These are phyloP conservation scores for Misgurnus mizolepis DNA, from an alignment of 2,113 vertebrate species.

Conservation along the genomic window DNA sequence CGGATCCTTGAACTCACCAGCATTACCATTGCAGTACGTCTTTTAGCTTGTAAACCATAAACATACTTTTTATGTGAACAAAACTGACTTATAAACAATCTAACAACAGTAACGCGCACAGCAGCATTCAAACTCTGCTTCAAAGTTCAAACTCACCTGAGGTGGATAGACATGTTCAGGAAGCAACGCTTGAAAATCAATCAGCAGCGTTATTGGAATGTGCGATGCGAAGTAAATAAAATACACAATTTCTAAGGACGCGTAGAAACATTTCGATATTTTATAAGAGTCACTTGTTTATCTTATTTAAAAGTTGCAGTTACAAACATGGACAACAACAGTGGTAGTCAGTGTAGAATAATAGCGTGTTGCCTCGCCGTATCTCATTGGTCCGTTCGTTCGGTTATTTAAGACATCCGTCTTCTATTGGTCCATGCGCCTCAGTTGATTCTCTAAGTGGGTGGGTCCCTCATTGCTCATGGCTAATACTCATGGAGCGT, in stretches of 20 bases:
- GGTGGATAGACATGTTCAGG: constrained; percentile 72
- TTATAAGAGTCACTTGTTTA: background rate
- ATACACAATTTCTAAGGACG: constrained; percentile 80
- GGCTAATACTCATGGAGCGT: constrained; percentile 8
- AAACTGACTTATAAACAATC: background rate
- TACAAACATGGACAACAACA: background rate
- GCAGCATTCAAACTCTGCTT: background rate
- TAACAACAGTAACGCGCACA: background rate
- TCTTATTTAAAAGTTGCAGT: background rate
- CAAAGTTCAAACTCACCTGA: constrained; percentile 71
- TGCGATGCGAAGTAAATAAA: constrained; percentile 87
- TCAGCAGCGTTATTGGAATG: constrained; percentile 81
- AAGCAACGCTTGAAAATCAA: constrained; percentile 84
- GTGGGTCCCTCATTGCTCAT: background rate
- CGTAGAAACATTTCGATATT: constrained; percentile 69
- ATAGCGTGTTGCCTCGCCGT: background rate
- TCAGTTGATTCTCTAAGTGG: constrained; percentile 37
- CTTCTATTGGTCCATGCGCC: constrained; percentile 60
- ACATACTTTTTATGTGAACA: background rate
- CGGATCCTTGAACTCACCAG: constrained; percentile 80
- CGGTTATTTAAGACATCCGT: background rate
- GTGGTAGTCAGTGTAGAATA: background rate
- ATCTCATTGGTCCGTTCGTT: constrained; percentile 10
- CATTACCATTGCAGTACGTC: constrained; percentile 80
- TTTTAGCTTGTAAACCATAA: constrained; percentile 72